Base-by-base conservation (phyloP, 1,140 invertebrate species). In the Mya arenaria region DNA sequence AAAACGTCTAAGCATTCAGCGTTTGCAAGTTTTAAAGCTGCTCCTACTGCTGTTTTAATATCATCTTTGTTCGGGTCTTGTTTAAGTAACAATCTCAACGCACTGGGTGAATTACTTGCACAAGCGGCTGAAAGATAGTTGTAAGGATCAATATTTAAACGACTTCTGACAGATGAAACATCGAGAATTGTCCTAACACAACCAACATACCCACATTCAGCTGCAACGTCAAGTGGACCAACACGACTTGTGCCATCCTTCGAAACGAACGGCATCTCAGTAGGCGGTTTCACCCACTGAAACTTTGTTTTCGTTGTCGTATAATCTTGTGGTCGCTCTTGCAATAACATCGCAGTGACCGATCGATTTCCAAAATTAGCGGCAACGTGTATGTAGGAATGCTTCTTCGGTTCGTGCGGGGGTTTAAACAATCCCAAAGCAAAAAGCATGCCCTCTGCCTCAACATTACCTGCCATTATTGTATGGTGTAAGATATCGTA, bases 1-100 rank as follows among this genome's bases (percentile, higher is more conserved):
- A 91, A 69, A 37, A 86, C 80, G 66, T 91, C 90, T 19, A 91
- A 72, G 68, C 90, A 91, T 41, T 91, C 88, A 1, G 87, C 83
- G 60, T 84, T 74, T 0, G 83, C 85, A 37, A 81, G 83, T 74
- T 86, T 86, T 2, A 91, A 44, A 13, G 88, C 85, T 44, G 82
- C 65, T 19, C 83, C 86, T 15, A 90, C 84, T 0, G 89, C 86
- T 36, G 83, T 83, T 65, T 88, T 86, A 15, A 87, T 71, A 17
- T 90, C 87, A n/a, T 79, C 83, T 0, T 79, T 66, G 10, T 79
- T 44, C 0, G 84, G 56, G 15, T 73, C 69, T 41, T 90, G 84
- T 39, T 81, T 84, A 62, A 91, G 65, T 10, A 91, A 62, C 2
- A 90, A 55, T 13, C 85, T 32, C 13, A 91, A 71, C 30, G 90